Evolutionary conservation across 2,113 vertebrate species (phyloP).

Genomic region (Acanthisitta chloris): DNA sequence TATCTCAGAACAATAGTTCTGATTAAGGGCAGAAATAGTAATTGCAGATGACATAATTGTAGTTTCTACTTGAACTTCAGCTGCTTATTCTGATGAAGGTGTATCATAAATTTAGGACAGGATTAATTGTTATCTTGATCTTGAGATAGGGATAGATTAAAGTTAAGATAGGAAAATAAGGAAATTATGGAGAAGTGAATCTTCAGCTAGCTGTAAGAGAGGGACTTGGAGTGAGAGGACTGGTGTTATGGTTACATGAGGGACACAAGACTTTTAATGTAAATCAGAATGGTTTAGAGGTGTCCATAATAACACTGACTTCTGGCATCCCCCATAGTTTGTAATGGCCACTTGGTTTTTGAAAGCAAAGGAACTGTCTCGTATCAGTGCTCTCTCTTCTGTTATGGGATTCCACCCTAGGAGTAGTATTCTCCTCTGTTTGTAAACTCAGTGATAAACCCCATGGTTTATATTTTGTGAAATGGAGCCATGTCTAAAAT

Average conservation of each 20-base stretch:
- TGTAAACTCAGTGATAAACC: too few species aligned
- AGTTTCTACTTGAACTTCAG: background rate
- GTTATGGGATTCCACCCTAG: background rate
- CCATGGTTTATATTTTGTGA: background rate
- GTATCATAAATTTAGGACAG: background rate
- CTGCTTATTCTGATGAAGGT: background rate
- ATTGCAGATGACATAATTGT: background rate
- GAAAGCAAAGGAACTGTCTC: background rate
- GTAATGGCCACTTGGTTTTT: background rate
- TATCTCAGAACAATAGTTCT: background rate
- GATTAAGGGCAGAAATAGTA: background rate
- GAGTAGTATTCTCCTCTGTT: background rate
- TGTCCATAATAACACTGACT: background rate
- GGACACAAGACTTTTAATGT: background rate
- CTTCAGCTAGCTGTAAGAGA: background rate
- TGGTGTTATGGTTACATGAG: background rate
- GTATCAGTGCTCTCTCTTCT: background rate
- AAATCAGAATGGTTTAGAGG: background rate
- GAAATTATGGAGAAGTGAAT: background rate
- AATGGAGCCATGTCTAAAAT: background rate
- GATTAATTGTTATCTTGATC: background rate
- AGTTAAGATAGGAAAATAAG: background rate
- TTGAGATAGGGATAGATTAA: background rate
- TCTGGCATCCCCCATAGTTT: background rate
- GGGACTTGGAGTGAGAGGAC: background rate